Conservation (phyloP, 1,140 invertebrate genomes). For the Nomia melanderi region DNA sequence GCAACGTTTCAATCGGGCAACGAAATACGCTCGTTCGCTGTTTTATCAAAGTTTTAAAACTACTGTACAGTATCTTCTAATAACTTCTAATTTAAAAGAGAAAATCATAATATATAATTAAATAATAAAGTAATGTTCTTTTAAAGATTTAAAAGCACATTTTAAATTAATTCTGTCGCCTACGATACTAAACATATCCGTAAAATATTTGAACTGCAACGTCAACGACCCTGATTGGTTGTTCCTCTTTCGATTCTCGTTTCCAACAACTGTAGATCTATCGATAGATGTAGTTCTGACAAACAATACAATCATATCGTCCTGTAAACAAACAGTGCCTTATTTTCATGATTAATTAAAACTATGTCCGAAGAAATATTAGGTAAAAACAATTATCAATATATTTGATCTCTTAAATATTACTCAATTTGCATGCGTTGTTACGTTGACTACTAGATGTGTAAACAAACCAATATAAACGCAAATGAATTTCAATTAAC, state of each 20-base stretch:
- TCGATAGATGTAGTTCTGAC: slow-evolving; percentile 3
- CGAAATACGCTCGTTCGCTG: not conserved
- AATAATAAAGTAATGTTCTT: not conserved
- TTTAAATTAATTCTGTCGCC: not conserved
- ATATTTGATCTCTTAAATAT: not conserved
- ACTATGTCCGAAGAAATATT: slow-evolving; percentile 23
- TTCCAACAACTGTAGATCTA: slow-evolving; percentile 2
- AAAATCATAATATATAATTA: not conserved
- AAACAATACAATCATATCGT: not conserved
- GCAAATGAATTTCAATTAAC: not conserved
- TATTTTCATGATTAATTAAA: slow-evolving; percentile 24
- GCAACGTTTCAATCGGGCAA: not conserved
- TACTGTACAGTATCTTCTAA: not conserved
- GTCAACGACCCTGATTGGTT: slow-evolving; percentile 13
- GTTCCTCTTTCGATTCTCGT: slow-evolving; percentile 16
- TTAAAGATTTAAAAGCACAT: not conserved
- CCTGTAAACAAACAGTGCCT: slow-evolving; percentile 27
- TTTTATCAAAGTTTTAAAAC: not conserved
- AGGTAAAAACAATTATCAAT: slow-evolving; percentile 23
- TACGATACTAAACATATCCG: not conserved
- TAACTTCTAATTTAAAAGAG: not conserved
- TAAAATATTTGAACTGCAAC: slow-evolving; percentile 23
- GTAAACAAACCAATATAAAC: not conserved
- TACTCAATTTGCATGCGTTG: not conserved
- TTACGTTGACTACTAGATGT: not conserved